Evolutionary conservation across 1,140 invertebrate species (phyloP).

Genomic region (Drosophila ananassae): DNA sequence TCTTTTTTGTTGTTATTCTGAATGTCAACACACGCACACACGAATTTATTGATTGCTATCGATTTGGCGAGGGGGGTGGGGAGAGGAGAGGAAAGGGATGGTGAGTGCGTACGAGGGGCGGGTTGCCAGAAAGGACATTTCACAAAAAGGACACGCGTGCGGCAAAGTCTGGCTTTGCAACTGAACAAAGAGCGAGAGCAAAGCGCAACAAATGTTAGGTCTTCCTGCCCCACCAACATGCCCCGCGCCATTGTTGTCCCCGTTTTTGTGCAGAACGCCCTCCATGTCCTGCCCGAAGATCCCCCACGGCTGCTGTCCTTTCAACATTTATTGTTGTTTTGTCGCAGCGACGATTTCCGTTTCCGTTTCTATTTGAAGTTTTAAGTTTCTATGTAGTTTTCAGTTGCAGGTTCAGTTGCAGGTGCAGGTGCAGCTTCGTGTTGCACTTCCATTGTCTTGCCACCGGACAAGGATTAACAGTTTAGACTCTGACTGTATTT

Average conservation of each 20-base stretch:
- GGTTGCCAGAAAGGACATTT: slow-evolving; percentile 37
- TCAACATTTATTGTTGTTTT: slow-evolving; percentile 3
- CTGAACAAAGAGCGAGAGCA: slow-evolving; percentile 47
- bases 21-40: slow-evolving; percentile 12
- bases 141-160: slow-evolving; percentile 41
- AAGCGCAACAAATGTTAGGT: slow-evolving; percentile 67
- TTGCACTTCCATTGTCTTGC: neutral
- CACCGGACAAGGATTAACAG: neutral
- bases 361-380: slow-evolving; percentile 15
- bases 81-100: neutral
- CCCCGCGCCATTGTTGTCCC: too few species aligned
- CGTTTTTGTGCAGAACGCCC: too few species aligned
- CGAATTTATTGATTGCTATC: slow-evolving; percentile 74
- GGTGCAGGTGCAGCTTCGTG: neutral
- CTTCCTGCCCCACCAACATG: slow-evolving; percentile 9
- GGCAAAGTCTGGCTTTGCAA: slow-evolving; percentile 6
- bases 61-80: slow-evolving; percentile 38
- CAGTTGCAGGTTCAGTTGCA: neutral
- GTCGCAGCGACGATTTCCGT: slow-evolving; percentile 9
- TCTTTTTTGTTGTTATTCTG: neutral
- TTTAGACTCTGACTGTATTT: neutral
- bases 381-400: neutral
- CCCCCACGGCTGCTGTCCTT: neutral
- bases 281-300: neutral
- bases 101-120: slow-evolving; percentile 11